Conservation (phyloP, 2,888 invertebrate genomes). For the Portevinia maculata region DNA sequence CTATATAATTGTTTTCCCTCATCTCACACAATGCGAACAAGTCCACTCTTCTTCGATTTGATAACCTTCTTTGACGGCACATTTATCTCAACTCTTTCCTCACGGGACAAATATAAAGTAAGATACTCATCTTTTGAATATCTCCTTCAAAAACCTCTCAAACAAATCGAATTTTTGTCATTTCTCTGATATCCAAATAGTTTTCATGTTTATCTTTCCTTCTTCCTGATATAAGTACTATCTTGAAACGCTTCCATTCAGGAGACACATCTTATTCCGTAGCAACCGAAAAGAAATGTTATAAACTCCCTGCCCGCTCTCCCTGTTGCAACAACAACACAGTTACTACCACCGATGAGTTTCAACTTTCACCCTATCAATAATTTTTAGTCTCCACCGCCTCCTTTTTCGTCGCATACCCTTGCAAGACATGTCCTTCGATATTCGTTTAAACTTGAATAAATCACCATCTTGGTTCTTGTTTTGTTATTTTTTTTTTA, state of each 20-base stretch:
- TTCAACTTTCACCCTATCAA: constrained; percentile 69
- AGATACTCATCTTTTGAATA: constrained; percentile 1
- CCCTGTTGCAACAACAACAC: constrained; percentile 17
- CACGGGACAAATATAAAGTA: constrained; percentile 3
- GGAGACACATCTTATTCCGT: background rate
- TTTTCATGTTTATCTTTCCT: constrained; percentile 45
- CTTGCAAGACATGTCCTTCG: constrained; percentile 73
- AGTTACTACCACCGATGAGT: constrained; percentile 37
- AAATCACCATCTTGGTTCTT: constrained; percentile 67
- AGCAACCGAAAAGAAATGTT: background rate
- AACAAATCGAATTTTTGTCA: constrained; percentile 50
- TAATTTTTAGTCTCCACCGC: constrained; percentile 55
- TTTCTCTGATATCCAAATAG: constrained; percentile 29
- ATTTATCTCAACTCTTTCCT: background rate
- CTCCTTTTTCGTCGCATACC: constrained; percentile 29
- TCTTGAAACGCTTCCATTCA: constrained; percentile 1
- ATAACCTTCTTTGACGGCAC: background rate
- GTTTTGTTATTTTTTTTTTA: constrained; percentile 12
- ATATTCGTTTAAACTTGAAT: constrained; percentile 74
- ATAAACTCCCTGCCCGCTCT: constrained; percentile 23
- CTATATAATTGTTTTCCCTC: background rate
- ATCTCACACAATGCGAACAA: background rate
- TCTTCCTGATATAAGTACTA: constrained; percentile 1
- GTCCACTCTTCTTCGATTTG: background rate
- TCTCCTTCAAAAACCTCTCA: constrained; percentile 9